Evolutionary conservation across 2,113 vertebrate genomes (phyloP).

Genomic region (Serinus canaria): DNA sequence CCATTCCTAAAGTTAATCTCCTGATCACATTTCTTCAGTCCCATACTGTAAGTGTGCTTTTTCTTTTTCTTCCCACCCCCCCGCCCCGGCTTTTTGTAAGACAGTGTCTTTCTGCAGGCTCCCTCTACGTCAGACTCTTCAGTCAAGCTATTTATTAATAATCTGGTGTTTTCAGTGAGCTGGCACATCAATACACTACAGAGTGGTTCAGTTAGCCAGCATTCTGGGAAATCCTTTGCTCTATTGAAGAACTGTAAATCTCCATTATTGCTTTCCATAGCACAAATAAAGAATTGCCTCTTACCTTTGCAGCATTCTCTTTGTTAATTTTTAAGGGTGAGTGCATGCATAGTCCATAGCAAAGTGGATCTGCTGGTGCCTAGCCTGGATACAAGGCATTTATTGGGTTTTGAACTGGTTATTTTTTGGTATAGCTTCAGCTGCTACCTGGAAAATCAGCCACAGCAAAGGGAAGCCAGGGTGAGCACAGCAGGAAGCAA

Average conservation of each 20-base stretch:
- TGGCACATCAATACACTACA: constrained; percentile 68
- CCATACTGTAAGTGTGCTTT: not conserved
- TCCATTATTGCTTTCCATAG: constrained; percentile 78
- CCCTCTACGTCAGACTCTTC: constrained; percentile 1
- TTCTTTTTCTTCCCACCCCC: accelerated
- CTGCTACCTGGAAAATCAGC: constrained; percentile 4
- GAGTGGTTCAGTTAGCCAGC: constrained; percentile 75
- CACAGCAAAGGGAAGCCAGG: not conserved
- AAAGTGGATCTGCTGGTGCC: not conserved
- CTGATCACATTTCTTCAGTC: constrained; percentile 44
- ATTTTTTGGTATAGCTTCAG: not conserved
- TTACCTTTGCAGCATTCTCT: constrained; percentile 5
- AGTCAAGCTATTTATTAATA: constrained; percentile 73
- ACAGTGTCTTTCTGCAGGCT: not conserved
- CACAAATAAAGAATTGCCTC: constrained; percentile 69
- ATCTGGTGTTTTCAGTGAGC: constrained; percentile 67
- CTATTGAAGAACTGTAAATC: constrained; percentile 80
- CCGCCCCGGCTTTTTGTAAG: not conserved
- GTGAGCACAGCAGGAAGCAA: not conserved
- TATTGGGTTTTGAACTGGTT: not conserved
- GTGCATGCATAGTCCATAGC: not conserved
- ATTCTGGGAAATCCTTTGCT: constrained; percentile 79
- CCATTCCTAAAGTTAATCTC: constrained; percentile 45
- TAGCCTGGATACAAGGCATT: not conserved
- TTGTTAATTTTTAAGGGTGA: constrained; percentile 64